These are phyloP conservation scores for Bos indicus DNA, from an alignment of 2,113 vertebrate species.

Conservation along the genomic window DNA sequence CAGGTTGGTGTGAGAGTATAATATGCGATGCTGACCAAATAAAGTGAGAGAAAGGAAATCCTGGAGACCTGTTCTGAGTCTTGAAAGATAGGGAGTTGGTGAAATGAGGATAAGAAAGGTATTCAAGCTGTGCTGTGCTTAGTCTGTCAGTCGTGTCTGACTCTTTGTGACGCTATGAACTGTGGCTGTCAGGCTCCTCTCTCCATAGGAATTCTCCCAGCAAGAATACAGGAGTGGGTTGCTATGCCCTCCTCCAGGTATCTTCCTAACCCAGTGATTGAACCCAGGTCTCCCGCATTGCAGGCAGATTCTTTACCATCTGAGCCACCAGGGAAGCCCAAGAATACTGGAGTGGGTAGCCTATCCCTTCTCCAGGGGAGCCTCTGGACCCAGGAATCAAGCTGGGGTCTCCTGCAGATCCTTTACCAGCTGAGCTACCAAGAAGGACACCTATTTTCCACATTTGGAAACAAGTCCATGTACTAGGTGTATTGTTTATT, in stretches of 20 bases:
- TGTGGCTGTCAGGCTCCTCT: not conserved
- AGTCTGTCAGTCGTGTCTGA: not conserved
- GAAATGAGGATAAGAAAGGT: not conserved
- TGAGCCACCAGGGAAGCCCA: not conserved
- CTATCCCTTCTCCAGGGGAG: not conserved
- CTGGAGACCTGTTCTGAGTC: not conserved
- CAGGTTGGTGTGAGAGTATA: not conserved
- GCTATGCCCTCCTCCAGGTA: not conserved
- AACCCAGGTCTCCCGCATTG: not conserved
- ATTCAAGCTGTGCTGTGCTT: not conserved
- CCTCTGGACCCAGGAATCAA: not conserved
- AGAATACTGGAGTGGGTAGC: not conserved
- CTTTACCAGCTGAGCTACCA: not conserved
- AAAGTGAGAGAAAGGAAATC: not conserved
- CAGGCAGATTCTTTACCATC: not conserved
- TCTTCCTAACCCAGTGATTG: not conserved
- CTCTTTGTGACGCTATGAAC: not conserved
- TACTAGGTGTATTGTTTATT: not conserved
- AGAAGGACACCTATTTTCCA: not conserved
- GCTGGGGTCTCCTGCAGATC: not conserved
- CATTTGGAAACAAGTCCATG: not conserved
- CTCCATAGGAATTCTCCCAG: not conserved
- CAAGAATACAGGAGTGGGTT: not conserved
- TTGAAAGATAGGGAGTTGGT: not conserved
- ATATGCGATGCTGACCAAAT: not conserved